phyloP scores from a whole-genome alignment of 1,140 invertebrate species.

The Ooceraea biroi region DNA sequence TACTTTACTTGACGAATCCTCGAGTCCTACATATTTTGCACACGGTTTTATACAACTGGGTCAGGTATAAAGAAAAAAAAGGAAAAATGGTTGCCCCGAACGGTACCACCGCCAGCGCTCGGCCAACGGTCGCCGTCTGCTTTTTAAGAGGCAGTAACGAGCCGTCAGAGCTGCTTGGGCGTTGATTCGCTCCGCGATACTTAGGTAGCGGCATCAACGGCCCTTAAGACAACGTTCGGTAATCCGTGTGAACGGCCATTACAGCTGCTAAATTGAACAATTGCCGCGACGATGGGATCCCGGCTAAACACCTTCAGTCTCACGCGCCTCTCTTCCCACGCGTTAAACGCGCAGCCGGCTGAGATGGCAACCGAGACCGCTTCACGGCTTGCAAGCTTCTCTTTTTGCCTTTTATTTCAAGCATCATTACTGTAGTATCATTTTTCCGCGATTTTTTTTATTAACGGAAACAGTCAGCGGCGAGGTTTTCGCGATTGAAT shows the following conservation, averaged over 20 bases:
- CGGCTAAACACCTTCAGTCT: slow-evolving; percentile 75
- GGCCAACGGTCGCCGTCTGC: background rate
- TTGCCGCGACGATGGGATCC: slow-evolving; percentile 73
- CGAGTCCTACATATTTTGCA: slow-evolving; percentile 8
- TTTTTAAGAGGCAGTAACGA: slow-evolving; percentile 51
- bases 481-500: too few relatives aligned
- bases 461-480: too few relatives aligned
- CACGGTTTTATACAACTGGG: slow-evolving; percentile 30
- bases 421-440: background rate
- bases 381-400: background rate
- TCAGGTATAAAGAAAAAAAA: background rate
- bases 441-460: too few relatives aligned
- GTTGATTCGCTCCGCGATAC: slow-evolving; percentile 65
- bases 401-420: slow-evolving; percentile 4
- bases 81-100: slow-evolving; percentile 18
- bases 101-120: background rate
- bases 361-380: background rate
- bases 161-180: slow-evolving; percentile 47
- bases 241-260: slow-evolving; percentile 70
- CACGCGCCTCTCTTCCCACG: slow-evolving; percentile 73
- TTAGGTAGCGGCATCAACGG: slow-evolving; percentile 67
- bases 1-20: slow-evolving; percentile 6
- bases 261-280: slow-evolving; percentile 77
- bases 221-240: slow-evolving; percentile 72
- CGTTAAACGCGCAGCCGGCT: slow-evolving; percentile 29